Evolutionary conservation across 2,113 vertebrate species (phyloP).

Genomic region (Pseudonaja textilis): DNA sequence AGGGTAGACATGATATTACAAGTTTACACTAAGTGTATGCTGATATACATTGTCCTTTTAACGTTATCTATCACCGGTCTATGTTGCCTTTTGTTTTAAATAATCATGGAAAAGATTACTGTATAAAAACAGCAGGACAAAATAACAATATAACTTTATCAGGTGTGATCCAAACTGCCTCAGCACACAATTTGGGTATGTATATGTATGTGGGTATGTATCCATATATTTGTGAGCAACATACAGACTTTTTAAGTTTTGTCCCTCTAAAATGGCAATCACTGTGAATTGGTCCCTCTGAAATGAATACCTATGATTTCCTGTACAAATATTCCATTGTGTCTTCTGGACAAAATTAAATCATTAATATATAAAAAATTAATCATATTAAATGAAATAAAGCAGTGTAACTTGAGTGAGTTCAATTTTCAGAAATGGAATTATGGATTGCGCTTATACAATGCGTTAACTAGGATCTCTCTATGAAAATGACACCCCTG

Average conservation of each 20-base stretch:
- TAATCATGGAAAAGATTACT: neutral
- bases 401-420: constrained; percentile 4
- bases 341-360: neutral
- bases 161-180: neutral
- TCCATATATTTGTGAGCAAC: neutral
- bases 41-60: constrained; percentile 32
- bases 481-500: neutral
- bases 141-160: neutral
- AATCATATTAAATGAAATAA: constrained; percentile 55
- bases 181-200: neutral
- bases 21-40: constrained; percentile 10
- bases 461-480: accelerated
- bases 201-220: neutral
- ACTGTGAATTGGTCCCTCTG: neutral
- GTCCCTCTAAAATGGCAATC: neutral
- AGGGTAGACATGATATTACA: constrained; percentile 39
- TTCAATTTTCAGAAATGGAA: neutral
- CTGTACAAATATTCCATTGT: constrained; percentile 14
- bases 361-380: neutral
- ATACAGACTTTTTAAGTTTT: neutral
- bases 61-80: neutral
- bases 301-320: constrained; percentile 24
- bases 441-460: neutral
- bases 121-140: neutral
- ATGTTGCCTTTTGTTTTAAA: constrained; percentile 18